Evolutionary conservation across 2,113 vertebrate species (phyloP).

Genomic region (Theristicus caerulescens): DNA sequence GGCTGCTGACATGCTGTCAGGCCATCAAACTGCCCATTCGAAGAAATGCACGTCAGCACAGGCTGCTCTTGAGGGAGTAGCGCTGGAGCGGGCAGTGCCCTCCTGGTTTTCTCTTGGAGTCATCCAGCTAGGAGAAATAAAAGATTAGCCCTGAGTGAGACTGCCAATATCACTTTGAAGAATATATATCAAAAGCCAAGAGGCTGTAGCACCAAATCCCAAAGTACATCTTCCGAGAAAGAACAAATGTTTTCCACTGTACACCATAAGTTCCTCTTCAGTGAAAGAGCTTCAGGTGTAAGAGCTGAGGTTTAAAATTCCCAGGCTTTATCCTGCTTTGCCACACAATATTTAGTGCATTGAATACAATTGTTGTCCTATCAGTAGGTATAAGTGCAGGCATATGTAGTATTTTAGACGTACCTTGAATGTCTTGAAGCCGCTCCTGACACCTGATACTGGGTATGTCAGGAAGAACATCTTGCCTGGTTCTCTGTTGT

Average conservation of each 20-base stretch:
- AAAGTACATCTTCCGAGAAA: background rate
- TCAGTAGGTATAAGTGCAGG: background rate
- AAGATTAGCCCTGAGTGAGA: background rate
- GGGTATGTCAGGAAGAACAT: background rate
- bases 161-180: background rate
- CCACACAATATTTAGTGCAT: background rate
- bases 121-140: background rate
- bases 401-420: background rate
- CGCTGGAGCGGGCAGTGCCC: background rate
- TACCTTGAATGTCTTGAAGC: background rate
- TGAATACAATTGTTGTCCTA: background rate
- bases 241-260: background rate
- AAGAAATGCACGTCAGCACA: background rate
- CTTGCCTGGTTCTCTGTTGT: background rate
- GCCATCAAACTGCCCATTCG: fast-evolving
- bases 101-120: background rate
- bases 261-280: background rate
- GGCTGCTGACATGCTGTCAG: fast-evolving
- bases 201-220: background rate
- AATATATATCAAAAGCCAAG: background rate
- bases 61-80: background rate
- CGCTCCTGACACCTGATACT: background rate
- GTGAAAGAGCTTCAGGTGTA: background rate
- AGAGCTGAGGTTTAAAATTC: background rate
- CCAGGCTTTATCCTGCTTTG: background rate